phyloP scores from a whole-genome alignment of 1,140 invertebrate genomes.

The Drosophila mauritiana region DNA sequence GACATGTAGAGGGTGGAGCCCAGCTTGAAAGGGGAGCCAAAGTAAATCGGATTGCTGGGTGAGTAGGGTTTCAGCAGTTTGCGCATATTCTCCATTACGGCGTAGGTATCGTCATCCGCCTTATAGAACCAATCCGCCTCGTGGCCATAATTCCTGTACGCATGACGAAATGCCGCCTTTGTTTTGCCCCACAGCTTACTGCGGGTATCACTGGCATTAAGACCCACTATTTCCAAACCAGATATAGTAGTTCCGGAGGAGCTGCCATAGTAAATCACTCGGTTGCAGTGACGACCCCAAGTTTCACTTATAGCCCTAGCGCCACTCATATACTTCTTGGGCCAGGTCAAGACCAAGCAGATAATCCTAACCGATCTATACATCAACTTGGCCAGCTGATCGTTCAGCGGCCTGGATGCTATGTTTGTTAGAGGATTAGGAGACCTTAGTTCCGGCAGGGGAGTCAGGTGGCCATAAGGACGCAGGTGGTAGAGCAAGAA shows the following conservation, averaged over 20 bases:
- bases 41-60: slow-evolving; percentile 90
- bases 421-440: background rate
- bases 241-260: slow-evolving; percentile 86
- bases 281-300: slow-evolving; percentile 97
- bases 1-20: slow-evolving; percentile 95
- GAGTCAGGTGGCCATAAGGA: slow-evolving; percentile 35
- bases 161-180: slow-evolving; percentile 95
- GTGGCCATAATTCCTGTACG: slow-evolving; percentile 92
- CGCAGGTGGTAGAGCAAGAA: slow-evolving; percentile 53
- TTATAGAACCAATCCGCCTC: slow-evolving; percentile 97
- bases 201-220: slow-evolving; percentile 93
- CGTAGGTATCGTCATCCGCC: slow-evolving; percentile 97
- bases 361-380: slow-evolving; percentile 89
- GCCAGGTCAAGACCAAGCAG: slow-evolving; percentile 95
- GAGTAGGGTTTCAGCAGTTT: slow-evolving; percentile 92
- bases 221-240: slow-evolving; percentile 88
- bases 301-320: slow-evolving; percentile 97
- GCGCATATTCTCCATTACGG: slow-evolving; percentile 96
- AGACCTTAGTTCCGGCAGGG: slow-evolving; percentile 18
- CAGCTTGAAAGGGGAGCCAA: slow-evolving; percentile 94
- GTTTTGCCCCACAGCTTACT: slow-evolving; percentile 97
- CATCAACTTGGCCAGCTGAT: slow-evolving; percentile 85
- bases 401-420: background rate
- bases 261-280: slow-evolving; percentile 94
- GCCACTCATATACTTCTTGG: slow-evolving; percentile 91